Evolutionary conservation across 2,888 invertebrate genomes (phyloP).

Genomic region (Parapristionchus giblindavisi): DNA sequence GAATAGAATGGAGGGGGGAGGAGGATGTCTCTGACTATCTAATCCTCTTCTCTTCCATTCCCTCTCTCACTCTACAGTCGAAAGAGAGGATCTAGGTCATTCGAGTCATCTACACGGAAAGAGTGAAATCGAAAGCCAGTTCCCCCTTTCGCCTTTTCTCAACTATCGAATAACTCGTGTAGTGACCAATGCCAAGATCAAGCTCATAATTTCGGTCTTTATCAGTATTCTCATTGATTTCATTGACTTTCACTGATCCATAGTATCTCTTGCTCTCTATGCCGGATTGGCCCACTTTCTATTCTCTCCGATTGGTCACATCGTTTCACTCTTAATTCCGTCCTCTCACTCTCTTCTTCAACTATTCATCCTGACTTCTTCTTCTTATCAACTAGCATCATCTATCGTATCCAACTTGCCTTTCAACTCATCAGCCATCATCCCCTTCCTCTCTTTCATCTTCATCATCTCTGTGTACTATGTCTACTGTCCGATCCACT

Average conservation of each 20-base stretch:
- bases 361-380: neutral
- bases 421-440: neutral
- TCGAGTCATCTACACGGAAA: slow-evolving; percentile 35
- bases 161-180: no score
- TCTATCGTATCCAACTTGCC: no score
- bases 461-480: neutral
- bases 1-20: neutral
- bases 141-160: slow-evolving; percentile 31
- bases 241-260: no score
- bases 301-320: neutral
- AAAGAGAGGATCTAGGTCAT: slow-evolving; percentile 32
- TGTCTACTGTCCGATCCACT: neutral
- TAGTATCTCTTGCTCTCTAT: neutral
- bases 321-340: slow-evolving; percentile 17
- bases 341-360: slow-evolving; percentile 9
- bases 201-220: no score
- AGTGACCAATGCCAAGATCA: no score
- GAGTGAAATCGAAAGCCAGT: slow-evolving; percentile 34
- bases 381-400: neutral
- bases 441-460: neutral
- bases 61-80: neutral
- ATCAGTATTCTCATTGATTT: no score
- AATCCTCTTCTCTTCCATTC: neutral
- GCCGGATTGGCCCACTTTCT: slow-evolving; percentile 34
- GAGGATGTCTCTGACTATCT: neutral